A percentile compares a stretch with the other conserved stretches of the same genome.
phyloP scores from a whole-genome alignment of 2,797 vertebrate species.

The Sebastolobus alascanus region DNA sequence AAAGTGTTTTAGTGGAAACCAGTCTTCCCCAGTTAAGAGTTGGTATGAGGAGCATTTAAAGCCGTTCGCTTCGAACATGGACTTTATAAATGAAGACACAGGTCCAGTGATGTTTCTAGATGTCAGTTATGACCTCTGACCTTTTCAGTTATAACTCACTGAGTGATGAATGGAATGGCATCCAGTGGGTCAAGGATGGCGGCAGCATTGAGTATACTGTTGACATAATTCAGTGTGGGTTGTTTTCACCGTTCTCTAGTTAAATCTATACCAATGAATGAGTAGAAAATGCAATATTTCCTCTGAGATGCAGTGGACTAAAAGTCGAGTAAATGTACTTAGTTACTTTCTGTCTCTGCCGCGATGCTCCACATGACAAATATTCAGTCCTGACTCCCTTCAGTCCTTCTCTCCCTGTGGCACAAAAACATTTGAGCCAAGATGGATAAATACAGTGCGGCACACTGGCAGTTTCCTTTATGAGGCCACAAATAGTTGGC shows the following conservation, averaged over 20 bases:
- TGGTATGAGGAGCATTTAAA: not conserved
- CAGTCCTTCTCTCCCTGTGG: constrained; percentile 18
- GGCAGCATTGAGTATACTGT: not conserved
- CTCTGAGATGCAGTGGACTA: not conserved
- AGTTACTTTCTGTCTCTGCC: not conserved
- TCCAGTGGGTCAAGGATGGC: not conserved
- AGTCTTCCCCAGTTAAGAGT: not conserved
- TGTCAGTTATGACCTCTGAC: constrained; percentile 2
- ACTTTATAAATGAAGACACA: not conserved
- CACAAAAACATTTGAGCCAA: constrained; percentile 48
- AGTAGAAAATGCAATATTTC: not conserved
- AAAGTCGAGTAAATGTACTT: not conserved
- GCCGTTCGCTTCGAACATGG: not conserved
- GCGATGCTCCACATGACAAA: not conserved
- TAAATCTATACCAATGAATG: not conserved
- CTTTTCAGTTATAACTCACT: not conserved
- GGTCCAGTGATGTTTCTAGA: not conserved
- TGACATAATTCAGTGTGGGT: not conserved
- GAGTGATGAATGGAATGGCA: not conserved
- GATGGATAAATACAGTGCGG: constrained; percentile 49
- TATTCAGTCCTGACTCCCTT: not conserved
- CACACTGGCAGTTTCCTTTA: constrained; percentile 67
- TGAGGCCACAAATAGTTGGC: constrained; percentile 74
- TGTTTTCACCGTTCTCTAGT: not conserved
- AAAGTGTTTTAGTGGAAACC: not conserved